phyloP scores from a whole-genome alignment of 2,888 invertebrate genomes.

The Acrobasis consociella region DNA sequence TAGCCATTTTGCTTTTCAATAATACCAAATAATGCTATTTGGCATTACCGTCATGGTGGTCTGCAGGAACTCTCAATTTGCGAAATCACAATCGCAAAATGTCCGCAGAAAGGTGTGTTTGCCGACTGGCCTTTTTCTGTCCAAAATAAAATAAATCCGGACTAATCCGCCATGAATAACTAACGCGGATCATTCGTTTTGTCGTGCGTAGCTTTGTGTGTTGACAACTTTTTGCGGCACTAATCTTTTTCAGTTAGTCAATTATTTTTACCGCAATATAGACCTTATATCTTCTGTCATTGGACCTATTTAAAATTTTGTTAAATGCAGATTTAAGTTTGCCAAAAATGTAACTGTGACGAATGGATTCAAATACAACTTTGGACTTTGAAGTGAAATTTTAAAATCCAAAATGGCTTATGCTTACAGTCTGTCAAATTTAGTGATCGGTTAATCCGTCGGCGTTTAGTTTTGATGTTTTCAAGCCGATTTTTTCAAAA shows the following conservation, averaged over 20 bases:
- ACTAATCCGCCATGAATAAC: conserved; percentile 80
- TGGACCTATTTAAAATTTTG: background rate
- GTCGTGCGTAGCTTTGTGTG: conserved; percentile 73
- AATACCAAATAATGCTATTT: background rate
- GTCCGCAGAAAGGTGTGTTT: conserved; percentile 28
- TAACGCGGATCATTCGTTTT: conserved; percentile 66
- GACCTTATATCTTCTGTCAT: conserved; percentile 10
- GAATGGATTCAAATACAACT: background rate
- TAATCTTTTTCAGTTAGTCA: background rate
- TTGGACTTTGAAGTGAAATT: background rate
- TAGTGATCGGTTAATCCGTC: conserved; percentile 64
- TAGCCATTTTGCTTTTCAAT: conserved; percentile 27
- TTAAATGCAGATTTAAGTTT: background rate
- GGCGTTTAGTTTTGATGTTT: conserved; percentile 78
- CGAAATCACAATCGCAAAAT: conserved; percentile 47
- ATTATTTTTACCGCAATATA: background rate
- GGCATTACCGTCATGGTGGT: conserved; percentile 40
- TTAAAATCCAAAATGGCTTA: conserved; percentile 14
- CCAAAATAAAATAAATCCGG: conserved; percentile 67
- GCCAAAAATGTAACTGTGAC: conserved; percentile 23
- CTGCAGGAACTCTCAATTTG: conserved; percentile 64
- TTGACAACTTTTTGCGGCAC: conserved; percentile 62
- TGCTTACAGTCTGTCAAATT: conserved; percentile 21
- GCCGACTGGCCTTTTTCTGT: conserved; percentile 23
- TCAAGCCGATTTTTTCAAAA: conserved; percentile 64